Evolutionary conservation across 2,888 invertebrate species (phyloP).

Genomic region (Octonoba sinensis): DNA sequence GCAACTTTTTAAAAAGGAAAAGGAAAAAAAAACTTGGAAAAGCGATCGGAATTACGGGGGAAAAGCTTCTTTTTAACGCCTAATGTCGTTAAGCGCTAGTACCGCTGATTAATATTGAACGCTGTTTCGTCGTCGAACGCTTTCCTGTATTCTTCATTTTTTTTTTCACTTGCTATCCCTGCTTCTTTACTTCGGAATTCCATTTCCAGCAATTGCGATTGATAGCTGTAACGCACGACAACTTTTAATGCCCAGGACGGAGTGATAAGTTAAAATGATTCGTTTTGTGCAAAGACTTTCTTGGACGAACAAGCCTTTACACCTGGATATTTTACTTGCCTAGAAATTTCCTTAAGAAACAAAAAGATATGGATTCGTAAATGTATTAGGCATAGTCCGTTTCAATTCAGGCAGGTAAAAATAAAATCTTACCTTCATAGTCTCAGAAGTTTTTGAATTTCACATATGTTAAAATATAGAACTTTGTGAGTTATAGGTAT

Average conservation of each 20-base stretch:
- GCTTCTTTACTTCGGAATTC: constrained; percentile 44
- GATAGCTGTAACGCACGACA: constrained; percentile 39
- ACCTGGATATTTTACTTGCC: no score
- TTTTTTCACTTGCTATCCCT: constrained; percentile 20
- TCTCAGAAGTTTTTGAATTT: no score
- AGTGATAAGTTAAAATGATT: constrained; percentile 40
- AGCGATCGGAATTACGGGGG: constrained; percentile 55
- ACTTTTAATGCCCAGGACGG: constrained; percentile 41
- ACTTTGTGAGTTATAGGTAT: no score
- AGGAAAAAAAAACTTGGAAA: constrained; percentile 4
- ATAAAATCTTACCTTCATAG: no score
- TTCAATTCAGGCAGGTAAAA: no score
- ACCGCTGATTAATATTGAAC: constrained; percentile 60
- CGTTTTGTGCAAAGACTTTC: neutral
- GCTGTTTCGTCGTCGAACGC: constrained; percentile 20
- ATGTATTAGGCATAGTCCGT: no score
- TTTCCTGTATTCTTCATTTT: constrained; percentile 31
- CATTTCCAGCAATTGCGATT: constrained; percentile 59
- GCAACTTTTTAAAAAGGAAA: constrained; percentile 10
- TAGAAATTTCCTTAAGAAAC: no score
- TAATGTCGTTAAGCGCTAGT: constrained; percentile 56
- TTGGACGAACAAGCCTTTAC: no score
- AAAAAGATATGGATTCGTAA: no score
- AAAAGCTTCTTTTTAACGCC: constrained; percentile 54
- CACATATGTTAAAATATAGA: no score